Evolutionary conservation across 2,888 invertebrate species (phyloP).

Genomic region (Lagria hirta): DNA sequence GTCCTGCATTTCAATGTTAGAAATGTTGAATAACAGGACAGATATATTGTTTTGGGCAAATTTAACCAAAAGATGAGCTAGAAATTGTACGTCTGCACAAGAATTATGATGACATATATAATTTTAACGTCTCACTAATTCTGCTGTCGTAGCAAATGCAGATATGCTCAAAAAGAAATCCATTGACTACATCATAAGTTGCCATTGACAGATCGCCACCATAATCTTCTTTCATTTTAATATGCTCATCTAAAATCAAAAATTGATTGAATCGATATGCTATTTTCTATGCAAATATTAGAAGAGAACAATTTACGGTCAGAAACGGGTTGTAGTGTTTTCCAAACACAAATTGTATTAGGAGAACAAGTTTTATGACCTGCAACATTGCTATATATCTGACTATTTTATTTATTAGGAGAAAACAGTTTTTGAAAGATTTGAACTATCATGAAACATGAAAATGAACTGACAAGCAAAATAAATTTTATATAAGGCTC

Average conservation of each 20-base stretch:
- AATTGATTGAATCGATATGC: background rate
- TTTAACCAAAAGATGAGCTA: constrained; percentile 36
- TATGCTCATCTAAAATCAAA: constrained; percentile 29
- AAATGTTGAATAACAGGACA: constrained; percentile 46
- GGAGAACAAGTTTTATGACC: too few species aligned
- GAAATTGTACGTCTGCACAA: constrained; percentile 41
- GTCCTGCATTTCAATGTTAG: constrained; percentile 43
- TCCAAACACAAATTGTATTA: too few species aligned
- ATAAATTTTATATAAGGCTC: too few species aligned
- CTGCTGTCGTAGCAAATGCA: constrained; percentile 46
- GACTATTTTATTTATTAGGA: background rate
- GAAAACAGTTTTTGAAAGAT: background rate
- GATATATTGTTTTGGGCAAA: constrained; percentile 41
- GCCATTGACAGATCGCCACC: constrained; percentile 49
- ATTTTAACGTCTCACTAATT: constrained; percentile 40
- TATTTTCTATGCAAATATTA: constrained; percentile 2
- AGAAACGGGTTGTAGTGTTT: background rate
- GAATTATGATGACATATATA: too few species aligned
- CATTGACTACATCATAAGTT: constrained; percentile 45
- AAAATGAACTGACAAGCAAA: background rate
- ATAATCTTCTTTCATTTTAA: constrained; percentile 34
- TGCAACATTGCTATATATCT: background rate
- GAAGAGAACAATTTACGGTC: background rate
- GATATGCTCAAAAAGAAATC: constrained; percentile 46
- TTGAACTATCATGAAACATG: constrained; percentile 10